Base-by-base conservation (phyloP, 2,888 invertebrate genomes). In the Aricia artaxerxes region DNA sequence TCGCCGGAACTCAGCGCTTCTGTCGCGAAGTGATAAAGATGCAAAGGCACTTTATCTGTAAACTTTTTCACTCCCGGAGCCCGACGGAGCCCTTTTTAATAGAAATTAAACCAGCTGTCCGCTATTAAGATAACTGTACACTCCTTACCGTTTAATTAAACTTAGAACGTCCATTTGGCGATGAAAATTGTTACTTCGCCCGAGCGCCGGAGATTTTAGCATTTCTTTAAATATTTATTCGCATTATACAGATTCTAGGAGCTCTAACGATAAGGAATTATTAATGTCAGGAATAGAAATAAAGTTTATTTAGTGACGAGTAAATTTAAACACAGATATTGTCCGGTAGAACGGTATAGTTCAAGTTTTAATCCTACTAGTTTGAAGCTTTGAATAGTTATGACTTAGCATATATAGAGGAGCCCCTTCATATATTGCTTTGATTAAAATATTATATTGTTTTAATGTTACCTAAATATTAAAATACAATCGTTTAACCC, bases 31-130 rank as follows among this genome's bases (percentile, higher is more conserved):
- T 81, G 84, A 85, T 84, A 85, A 84, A 87, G 89, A 88, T 88
- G 88, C 88, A 89, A 90, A 90, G 90, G 88, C 90, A 91, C 90
- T 92, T 92, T 93, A 92, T 93, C 92, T 89, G 86, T 86, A 86
- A 92, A 93, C 89, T 92, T 92, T 92, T 93, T 91, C 90, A 88
- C 88, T 86, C 86, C 86, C 86, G 87, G 86, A 87, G 83, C 86
- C 85, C 83, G 81, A 82, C 79, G 81, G 84, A 88, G 87, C 90
- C 88, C 83, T 90, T 90, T 90, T 91, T 90, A 91, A 91, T 90
- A 89, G 90, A 91, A 91, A 90, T 91, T 89, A 89, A 92, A 91
- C 89, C 87, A 87, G 87, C 87, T 86, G 86, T 87, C 87, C 88
- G 88, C 88, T 88, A 90, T 90, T 91, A 88, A 92, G 90, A 91